Percentiles rank a stretch among this genome's conserved stretches.
Conservation (phyloP, 2,888 invertebrate species). For the Parnassius apollo region DNA sequence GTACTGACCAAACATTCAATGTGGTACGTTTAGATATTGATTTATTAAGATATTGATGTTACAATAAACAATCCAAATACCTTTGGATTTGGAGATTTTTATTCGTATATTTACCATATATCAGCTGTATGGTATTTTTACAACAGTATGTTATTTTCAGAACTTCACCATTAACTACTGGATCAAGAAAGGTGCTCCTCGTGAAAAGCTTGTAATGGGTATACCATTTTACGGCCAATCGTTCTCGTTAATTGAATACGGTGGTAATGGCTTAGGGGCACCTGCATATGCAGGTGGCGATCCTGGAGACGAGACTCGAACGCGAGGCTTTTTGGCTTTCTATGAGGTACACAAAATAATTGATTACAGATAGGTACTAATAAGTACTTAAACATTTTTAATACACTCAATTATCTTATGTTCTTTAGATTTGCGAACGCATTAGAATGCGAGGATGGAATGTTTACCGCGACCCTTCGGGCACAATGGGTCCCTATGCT, state of each 20-base stretch:
- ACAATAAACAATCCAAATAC: no score
- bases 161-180: conserved; percentile 94
- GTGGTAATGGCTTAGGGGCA: conserved; percentile 85
- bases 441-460: conserved; percentile 88
- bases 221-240: conserved; percentile 95
- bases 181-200: conserved; percentile 89
- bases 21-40: conserved; percentile 73
- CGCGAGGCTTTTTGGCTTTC: conserved; percentile 92
- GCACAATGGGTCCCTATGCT: conserved; percentile 94
- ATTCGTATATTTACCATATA: no score
- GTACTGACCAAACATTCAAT: conserved; percentile 88
- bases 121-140: no score
- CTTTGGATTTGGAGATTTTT: no score
- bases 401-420: background rate
- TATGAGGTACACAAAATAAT: conserved; percentile 84
- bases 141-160: conserved; percentile 54
- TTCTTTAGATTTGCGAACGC: conserved; percentile 87
- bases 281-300: conserved; percentile 93
- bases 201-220: conserved; percentile 90
- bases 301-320: conserved; percentile 92
- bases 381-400: no score
- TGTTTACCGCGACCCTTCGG: conserved; percentile 88
- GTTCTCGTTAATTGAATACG: conserved; percentile 87
- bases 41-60: no score
- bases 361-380: no score